Evolutionary conservation across 1,140 invertebrate genomes (phyloP), one percentile per base, ranked within the genome.

Genomic region (Sesamia nonagrioides): DNA sequence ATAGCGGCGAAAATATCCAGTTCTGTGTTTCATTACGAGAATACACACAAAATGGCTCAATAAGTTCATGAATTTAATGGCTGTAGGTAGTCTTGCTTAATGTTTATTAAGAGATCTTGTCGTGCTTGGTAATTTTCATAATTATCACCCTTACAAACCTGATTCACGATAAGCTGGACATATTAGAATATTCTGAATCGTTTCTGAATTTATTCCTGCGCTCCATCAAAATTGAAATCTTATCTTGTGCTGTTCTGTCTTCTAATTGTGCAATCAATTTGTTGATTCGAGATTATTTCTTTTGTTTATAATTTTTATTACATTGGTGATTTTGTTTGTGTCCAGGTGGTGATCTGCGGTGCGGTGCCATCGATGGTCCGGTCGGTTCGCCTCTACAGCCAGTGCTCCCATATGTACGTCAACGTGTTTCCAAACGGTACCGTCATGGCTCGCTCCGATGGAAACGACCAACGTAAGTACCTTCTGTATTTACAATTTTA

Each of bases 271-370:
- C n/a, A 71, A 54, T 66, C 48, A 42, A n/a, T 60, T 48, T 21
- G 18, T 60, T 15, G 13, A 33, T 75, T 33, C 9, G 54, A 27
- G 21, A 54, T 72, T 72, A 37, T 72, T 3, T 33, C 21, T 72
- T 6, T 54, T 37, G 50, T 72, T 33, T 17, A 15, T 21, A n/a
- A 54, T 72, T 81, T 80, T n/a, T 18, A 45, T 71, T 78, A 80
- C 37, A 78, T 74, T 74, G 37, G 13, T 45, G 9, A 11, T 54
- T 71, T 61, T 73, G 42, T 66, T 69, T 45, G 40, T 88, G 81
- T 88, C 33, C 94, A 97, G 96, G 96, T 97, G 96, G 96, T 96
- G 95, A 96, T 96, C 95, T 96, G 96, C 96, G 96, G 96, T 95
- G 96, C 96, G 95, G 96, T 96, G 94, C 96, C 96, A 92, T 96